Percentiles rank a stretch among this genome's conserved stretches.
Conservation (phyloP, 2,797 vertebrate species). For the Ataeniobius toweri region DNA sequence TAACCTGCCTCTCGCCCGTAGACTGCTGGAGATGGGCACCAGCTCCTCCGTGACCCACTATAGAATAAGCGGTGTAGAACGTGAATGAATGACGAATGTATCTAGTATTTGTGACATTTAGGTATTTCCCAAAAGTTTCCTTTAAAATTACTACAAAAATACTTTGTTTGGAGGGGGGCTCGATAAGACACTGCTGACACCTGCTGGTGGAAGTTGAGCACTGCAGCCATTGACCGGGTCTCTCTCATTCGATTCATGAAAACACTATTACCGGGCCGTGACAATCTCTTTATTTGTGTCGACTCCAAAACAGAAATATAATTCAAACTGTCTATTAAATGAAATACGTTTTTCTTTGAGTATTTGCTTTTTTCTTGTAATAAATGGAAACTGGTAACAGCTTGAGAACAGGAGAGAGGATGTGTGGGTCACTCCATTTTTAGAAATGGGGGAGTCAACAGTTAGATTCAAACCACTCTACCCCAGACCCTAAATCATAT, state of each 20-base stretch:
- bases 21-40: no score
- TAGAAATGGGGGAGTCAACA: neutral
- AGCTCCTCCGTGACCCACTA: no score
- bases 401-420: conserved; percentile 31
- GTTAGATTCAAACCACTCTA: neutral
- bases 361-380: neutral
- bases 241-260: neutral
- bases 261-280: neutral
- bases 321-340: neutral
- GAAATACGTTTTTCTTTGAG: neutral
- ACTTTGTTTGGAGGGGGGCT: no score
- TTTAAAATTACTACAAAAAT: neutral
- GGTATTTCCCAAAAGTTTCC: no score
- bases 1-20: no score
- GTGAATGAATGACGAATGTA: no score
- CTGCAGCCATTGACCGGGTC: conserved; percentile 3
- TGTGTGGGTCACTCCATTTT: conserved; percentile 44
- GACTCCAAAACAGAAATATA: accelerated
- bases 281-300: neutral
- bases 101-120: no score
- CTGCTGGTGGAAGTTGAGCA: conserved; percentile 42
- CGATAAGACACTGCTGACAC: conserved; percentile 43
- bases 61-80: no score
- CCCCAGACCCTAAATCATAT: accelerated
- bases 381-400: conserved; percentile 18